Evolutionary conservation across 2,888 invertebrate genomes (phyloP), one percentile per base, ranked within the genome.

Genomic region (Eupithecia pulchellata): DNA sequence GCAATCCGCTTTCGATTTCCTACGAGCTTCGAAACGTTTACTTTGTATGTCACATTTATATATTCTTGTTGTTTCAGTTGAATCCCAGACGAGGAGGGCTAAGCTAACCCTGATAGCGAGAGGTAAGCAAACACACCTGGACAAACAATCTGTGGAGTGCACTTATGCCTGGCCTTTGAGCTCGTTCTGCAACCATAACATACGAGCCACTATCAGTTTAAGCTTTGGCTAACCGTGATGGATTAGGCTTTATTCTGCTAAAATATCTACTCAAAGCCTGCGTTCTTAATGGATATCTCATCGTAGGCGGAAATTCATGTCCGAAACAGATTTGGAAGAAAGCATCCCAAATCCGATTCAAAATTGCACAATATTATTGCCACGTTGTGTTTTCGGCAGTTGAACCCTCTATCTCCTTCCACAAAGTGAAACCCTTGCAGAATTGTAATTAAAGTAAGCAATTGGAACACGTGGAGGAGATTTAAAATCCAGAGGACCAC

Each of bases 21-120:
- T 17, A 29, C 29, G 4, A 29, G 6, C 29, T 29, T 29, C 17
- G 2, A 57, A 11, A 29, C 6, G 8, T 27, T 57, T 29, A 57
- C 27, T 29, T 13, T 57, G 29, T 25, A 57, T 29, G 25, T 57
- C 29, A 57, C 25, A 65, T n/a, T 36, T 27, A 55, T 36, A 27
- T 57, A 13, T 25, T 25, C 32, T 25, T 78, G 75, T 77, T 82
- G 78, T 86, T 86, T 63, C 88, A 89, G 88, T 79, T 82, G 81
- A 76, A 74, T 69, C 75, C 14, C 84, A 85, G 66, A 82, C 80
- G 64, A 81, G 83, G 77, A 83, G 81, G 74, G 80, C 84, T 66
- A 87, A 82, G 78, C 75, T 85, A 57, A 84, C 84, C 74, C 84
- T 86, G 72, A 78, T 85, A 69, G 76, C 83, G 0, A 81, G 85